phyloP scores from a whole-genome alignment of 2,797 vertebrate species.

The Chiroxiphia lanceolata region DNA sequence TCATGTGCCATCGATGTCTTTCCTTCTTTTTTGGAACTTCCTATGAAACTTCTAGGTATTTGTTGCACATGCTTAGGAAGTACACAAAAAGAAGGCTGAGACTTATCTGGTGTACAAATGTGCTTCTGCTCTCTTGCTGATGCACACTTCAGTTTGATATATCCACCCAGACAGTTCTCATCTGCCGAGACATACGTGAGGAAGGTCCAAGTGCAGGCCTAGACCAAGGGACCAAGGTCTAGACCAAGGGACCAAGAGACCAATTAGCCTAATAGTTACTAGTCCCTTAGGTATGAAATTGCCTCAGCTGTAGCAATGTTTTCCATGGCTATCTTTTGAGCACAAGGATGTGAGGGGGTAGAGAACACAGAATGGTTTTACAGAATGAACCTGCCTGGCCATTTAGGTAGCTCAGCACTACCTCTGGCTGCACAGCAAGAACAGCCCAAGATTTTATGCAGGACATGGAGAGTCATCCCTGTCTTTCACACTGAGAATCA shows the following conservation, averaged over 20 bases:
- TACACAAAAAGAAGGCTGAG: neutral
- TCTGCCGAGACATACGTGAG: neutral
- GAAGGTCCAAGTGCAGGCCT: neutral
- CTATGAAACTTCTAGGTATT: neutral
- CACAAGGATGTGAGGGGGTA: neutral
- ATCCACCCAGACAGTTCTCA: neutral
- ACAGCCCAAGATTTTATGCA: neutral
- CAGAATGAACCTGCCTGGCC: neutral
- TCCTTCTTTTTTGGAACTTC: neutral
- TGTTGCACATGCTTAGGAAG: neutral
- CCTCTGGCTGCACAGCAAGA: neutral
- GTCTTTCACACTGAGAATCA: neutral
- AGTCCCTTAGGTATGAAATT: neutral
- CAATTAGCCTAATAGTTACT: too few relatives aligned
- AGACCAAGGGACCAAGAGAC: too few relatives aligned
- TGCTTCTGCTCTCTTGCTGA: neutral
- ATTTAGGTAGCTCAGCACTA: neutral
- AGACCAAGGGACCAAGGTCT: too few relatives aligned
- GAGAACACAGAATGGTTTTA: neutral
- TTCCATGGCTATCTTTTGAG: neutral
- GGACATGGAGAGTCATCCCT: neutral
- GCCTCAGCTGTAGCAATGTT: neutral
- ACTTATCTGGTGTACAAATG: neutral
- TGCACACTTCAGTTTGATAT: neutral
- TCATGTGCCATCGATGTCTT: rapidly evolving